phyloP scores from a whole-genome alignment of 2,888 invertebrate species.

The Cotesia congregata region DNA sequence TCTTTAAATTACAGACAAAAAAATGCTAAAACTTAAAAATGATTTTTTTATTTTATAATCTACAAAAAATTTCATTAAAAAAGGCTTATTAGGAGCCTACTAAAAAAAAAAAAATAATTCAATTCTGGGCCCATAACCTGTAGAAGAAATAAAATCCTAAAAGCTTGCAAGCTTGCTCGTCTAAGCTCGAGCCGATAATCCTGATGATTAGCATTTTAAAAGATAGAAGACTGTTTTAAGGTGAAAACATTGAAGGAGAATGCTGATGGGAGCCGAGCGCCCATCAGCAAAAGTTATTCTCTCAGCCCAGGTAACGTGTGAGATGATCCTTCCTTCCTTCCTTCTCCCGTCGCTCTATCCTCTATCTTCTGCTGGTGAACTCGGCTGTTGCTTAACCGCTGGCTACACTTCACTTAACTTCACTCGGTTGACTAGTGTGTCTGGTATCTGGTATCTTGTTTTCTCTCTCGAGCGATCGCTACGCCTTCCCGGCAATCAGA shows the following conservation, averaged over 20 bases:
- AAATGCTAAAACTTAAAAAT: too few species aligned
- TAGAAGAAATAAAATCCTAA: too few species aligned
- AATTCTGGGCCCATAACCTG: too few species aligned
- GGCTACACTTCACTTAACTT: neutral
- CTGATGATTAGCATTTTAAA: slow-evolving; percentile 9
- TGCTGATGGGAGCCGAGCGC: neutral
- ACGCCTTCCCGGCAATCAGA: slow-evolving; percentile 55
- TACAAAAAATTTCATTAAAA: too few species aligned
- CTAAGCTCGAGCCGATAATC: neutral
- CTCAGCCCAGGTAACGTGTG: slow-evolving; percentile 33
- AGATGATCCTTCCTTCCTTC: slow-evolving; percentile 35
- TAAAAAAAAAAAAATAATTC: too few species aligned
- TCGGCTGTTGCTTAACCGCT: neutral
- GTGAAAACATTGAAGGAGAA: neutral
- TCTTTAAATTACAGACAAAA: too few species aligned
- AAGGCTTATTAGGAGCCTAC: too few species aligned
- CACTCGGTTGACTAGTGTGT: neutral
- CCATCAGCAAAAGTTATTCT: neutral
- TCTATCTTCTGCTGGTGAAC: neutral
- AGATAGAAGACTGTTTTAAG: too few species aligned
- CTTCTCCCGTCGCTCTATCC: neutral
- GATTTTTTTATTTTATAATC: too few species aligned
- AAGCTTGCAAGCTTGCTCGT: too few species aligned
- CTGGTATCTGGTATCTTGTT: neutral
- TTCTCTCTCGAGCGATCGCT: slow-evolving; percentile 30